Evolutionary conservation across 2,888 invertebrate genomes (phyloP).

Genomic region (Tetragonula carbonaria): DNA sequence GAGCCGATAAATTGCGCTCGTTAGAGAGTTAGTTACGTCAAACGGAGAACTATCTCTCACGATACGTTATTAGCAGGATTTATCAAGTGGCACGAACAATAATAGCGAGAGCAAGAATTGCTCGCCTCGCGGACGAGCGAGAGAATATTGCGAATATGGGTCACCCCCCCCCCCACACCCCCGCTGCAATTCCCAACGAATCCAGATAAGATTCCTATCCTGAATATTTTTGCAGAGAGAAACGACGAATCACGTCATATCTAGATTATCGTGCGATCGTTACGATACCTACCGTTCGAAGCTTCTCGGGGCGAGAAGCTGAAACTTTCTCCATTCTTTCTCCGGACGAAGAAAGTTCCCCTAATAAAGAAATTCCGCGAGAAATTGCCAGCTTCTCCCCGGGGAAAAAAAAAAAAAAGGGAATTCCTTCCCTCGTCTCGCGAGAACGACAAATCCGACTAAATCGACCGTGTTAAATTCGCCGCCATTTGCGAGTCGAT

Average conservation of each 20-base stretch:
- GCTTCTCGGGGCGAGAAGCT: neutral
- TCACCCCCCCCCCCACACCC: neutral
- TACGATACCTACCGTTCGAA: neutral
- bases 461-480: conserved; percentile 5
- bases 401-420: too few relatives aligned
- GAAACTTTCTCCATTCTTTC: neutral
- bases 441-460: neutral
- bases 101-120: conserved; percentile 13
- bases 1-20: neutral
- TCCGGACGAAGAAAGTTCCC: neutral
- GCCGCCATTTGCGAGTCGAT: neutral
- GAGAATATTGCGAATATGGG: neutral
- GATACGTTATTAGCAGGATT: neutral
- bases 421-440: neutral
- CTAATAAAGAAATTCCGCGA: neutral
- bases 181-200: conserved; percentile 6
- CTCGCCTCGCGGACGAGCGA: neutral
- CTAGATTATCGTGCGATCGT: conserved; percentile 12
- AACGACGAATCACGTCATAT: conserved; percentile 5
- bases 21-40: neutral
- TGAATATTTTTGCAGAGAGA: conserved; percentile 13
- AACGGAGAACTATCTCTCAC: neutral
- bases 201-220: conserved; percentile 16
- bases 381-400: neutral
- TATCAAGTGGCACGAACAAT: conserved; percentile 2